Percentiles rank a stretch among this genome's conserved stretches.
Evolutionary conservation across 2,113 vertebrate genomes (phyloP).

Genomic region (Python bivittatus): DNA sequence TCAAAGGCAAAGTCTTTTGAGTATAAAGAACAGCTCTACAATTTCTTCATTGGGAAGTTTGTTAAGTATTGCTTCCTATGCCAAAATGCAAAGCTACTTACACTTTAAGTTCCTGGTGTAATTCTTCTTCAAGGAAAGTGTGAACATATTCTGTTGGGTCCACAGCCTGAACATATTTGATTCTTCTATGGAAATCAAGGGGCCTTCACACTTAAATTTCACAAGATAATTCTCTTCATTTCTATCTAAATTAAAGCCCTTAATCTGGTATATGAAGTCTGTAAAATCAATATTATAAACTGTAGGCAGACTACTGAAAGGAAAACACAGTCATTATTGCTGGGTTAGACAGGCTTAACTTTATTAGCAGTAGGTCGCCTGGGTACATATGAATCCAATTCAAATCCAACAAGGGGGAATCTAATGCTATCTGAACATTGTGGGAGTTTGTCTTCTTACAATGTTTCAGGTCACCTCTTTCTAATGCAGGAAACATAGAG

Average conservation of each 20-base stretch:
- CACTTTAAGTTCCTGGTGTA: background rate
- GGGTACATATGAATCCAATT: background rate
- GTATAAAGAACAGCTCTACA: too few species aligned
- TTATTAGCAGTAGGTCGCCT: slow-evolving; percentile 3
- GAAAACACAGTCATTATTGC: slow-evolving; percentile 6
- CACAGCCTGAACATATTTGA: background rate
- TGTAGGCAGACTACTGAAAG: slow-evolving; percentile 2
- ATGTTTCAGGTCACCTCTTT: background rate
- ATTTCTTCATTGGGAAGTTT: background rate
- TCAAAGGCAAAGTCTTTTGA: background rate
- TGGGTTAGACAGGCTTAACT: slow-evolving; percentile 12
- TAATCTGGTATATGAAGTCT: slow-evolving; percentile 10
- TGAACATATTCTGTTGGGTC: background rate
- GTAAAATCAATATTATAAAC: slow-evolving; percentile 10
- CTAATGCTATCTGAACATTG: background rate
- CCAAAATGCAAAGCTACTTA: background rate
- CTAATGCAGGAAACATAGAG: background rate
- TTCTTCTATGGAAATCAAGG: background rate
- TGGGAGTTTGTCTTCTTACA: background rate
- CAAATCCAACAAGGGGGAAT: background rate
- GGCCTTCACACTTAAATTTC: background rate
- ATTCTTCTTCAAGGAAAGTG: background rate
- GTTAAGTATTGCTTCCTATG: background rate
- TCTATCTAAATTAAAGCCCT: slow-evolving; percentile 13
- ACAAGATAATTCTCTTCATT: background rate